phyloP scores from a whole-genome alignment of 2,113 vertebrate species.

The Rhagologus leucostigma region DNA sequence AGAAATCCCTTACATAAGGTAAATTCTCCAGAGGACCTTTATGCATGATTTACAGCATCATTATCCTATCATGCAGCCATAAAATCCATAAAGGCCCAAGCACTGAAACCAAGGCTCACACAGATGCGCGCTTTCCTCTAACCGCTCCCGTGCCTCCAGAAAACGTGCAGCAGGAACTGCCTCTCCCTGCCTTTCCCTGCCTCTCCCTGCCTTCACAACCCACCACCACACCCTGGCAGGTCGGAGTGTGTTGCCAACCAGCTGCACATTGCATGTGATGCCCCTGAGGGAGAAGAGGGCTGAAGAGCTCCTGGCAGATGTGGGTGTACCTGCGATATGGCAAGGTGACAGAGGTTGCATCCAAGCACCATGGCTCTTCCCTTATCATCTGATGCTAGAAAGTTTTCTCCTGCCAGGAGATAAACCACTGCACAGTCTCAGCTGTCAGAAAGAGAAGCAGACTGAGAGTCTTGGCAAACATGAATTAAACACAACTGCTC shows the following conservation, averaged over 20 bases:
- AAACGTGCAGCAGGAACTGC: rapidly evolving
- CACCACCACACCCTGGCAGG: neutral
- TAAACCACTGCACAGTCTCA: neutral
- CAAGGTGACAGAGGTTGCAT: neutral
- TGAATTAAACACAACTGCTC: neutral
- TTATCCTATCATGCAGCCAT: constrained; percentile 11
- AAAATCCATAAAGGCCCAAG: constrained; percentile 25
- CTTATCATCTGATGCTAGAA: neutral
- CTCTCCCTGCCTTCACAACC: neutral
- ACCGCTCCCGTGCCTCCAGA: neutral
- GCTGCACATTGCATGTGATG: neutral
- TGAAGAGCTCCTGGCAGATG: neutral
- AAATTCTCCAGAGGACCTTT: constrained; percentile 26
- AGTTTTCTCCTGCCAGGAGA: neutral
- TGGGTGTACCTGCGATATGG: rapidly evolving
- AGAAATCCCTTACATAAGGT: constrained; percentile 30
- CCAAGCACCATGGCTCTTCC: rapidly evolving
- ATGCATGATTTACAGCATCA: constrained; percentile 47
- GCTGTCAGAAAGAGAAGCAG: neutral
- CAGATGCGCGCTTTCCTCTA: neutral
- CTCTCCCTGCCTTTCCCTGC: neutral
- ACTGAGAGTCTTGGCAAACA: neutral
- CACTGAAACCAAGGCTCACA: neutral
- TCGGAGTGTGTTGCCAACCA: neutral
- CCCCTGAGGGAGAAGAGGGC: neutral